A percentile compares a stretch with the other conserved stretches of the same genome.
These are phyloP conservation scores for Drosophila basisetae DNA, from an alignment of 2,888 invertebrate species.

Conservation along the genomic window DNA sequence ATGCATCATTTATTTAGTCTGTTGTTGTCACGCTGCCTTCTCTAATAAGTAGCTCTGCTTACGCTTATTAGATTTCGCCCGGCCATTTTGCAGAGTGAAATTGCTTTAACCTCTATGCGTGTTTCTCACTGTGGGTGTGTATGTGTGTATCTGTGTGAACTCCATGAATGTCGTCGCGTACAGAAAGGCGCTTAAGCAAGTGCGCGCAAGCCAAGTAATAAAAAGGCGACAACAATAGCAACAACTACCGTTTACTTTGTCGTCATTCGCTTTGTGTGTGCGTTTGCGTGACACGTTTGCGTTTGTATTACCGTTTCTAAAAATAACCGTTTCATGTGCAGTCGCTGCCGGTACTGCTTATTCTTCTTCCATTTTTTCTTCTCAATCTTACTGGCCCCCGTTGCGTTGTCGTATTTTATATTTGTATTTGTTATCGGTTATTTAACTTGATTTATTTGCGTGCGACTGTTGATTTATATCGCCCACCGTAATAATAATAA, in stretches of 20 bases:
- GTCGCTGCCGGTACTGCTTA: constrained; percentile 31
- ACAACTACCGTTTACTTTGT: constrained; percentile 66
- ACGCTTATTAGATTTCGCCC: constrained; percentile 37
- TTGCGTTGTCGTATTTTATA: constrained; percentile 31
- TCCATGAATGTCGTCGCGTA: constrained; percentile 49
- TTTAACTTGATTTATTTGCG: constrained; percentile 80
- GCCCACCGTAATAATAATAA: constrained; percentile 43
- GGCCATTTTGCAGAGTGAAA: constrained; percentile 48
- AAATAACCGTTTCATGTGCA: constrained; percentile 73
- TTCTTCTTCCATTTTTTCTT: constrained; percentile 7
- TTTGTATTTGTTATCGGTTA: constrained; percentile 77
- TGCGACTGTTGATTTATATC: constrained; percentile 77
- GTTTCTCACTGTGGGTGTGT: constrained; percentile 7
- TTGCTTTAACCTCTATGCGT: constrained; percentile 49
- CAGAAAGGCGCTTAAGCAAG: constrained; percentile 59
- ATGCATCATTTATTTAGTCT: neutral
- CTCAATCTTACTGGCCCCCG: neutral
- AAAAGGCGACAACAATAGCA: constrained; percentile 26
- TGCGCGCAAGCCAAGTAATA: constrained; percentile 59
- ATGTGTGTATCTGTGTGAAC: constrained; percentile 33
- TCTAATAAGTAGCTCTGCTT: constrained; percentile 8
- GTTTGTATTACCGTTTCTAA: constrained; percentile 63
- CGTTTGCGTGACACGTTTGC: constrained; percentile 34
- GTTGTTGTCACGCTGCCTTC: constrained; percentile 33
- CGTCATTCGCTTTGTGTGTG: constrained; percentile 18